Conservation (phyloP, 2,797 vertebrate genomes). For the Masticophis lateralis region DNA sequence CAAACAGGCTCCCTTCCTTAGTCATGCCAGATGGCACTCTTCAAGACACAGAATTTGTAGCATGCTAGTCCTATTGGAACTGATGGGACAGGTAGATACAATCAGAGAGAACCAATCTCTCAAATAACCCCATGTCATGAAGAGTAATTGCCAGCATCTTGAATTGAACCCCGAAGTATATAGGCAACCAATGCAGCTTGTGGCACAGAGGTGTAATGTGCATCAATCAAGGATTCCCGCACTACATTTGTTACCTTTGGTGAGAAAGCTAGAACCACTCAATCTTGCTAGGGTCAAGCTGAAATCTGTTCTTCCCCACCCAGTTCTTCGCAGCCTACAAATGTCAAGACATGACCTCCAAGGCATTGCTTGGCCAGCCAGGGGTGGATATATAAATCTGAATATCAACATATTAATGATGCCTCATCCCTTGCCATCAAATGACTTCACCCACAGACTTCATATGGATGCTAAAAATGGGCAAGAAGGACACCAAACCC, state of each 20-base stretch:
- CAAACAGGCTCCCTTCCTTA: neutral
- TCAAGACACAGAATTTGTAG: neutral
- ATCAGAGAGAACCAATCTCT: neutral
- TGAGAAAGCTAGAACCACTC: too few relatives aligned
- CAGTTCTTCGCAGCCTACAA: too few relatives aligned
- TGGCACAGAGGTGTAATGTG: neutral
- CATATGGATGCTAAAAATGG: neutral
- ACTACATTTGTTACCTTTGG: neutral
- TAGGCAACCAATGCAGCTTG: neutral
- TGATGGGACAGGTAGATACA: neutral
- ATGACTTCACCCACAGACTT: neutral
- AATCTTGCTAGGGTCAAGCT: too few relatives aligned
- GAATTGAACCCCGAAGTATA: neutral
- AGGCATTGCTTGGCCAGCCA: neutral
- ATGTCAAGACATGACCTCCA: too few relatives aligned
- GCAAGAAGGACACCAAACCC: neutral
- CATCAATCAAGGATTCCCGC: neutral
- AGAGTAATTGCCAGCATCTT: neutral
- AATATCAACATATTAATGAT: neutral
- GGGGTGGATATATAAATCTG: neutral
- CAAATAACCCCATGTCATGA: neutral
- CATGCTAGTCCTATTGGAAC: neutral
- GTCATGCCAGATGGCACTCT: neutral
- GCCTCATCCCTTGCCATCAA: neutral
- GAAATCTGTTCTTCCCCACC: too few relatives aligned